Evolutionary conservation across 2,888 invertebrate species (phyloP), one percentile per base, ranked within the genome.

Genomic region (Desoria tigrina): DNA sequence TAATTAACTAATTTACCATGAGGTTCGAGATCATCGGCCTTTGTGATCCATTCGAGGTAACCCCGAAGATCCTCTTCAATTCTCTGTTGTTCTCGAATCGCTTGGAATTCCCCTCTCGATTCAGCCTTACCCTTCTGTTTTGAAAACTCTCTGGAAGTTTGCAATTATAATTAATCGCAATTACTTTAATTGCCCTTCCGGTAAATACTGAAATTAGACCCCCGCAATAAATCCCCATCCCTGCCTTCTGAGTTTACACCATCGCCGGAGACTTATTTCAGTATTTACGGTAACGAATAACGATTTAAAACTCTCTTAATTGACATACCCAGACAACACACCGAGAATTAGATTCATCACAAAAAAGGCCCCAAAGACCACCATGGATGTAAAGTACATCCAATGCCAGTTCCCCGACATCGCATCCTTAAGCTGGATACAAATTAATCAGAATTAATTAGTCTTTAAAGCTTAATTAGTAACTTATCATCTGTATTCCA

Each of bases 321-420:
- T 45, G 16, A 80, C 81, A 79, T 78, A 84, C 84, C 85, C 86
- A 73, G 84, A 84, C 68, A 86, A 81, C 65, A 86, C 86, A 81
- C 86, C 86, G 77, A 86, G 82, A 77, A 86, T 86, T 63, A 86
- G 82, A 78, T 86, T 86, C 79, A 86, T 83, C 66, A 86, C 86
- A 79, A 86, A 86, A 78, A 86, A 86, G 54, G 86, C 86, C 61
- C 86, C 86, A 66, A 86, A 82, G 72, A 86, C 85, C 73, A 86
- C 85, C 75, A 86, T 81, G 71, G 84, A 84, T 60, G 85, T 83
- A 77, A 86, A 86, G 78, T 85, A 85, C 32, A 84, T 82, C 85
- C 85, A 86, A 9, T 85, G 83, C 82, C 83, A 84, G 26, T 79
- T 79, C 69, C 79, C 81, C 18, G 83, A 83, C 73, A 83, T 79